phyloP scores from a whole-genome alignment of 30 jellyfish, hydroid and myxozoan genomes.

The Sanderia malayensis region DNA sequence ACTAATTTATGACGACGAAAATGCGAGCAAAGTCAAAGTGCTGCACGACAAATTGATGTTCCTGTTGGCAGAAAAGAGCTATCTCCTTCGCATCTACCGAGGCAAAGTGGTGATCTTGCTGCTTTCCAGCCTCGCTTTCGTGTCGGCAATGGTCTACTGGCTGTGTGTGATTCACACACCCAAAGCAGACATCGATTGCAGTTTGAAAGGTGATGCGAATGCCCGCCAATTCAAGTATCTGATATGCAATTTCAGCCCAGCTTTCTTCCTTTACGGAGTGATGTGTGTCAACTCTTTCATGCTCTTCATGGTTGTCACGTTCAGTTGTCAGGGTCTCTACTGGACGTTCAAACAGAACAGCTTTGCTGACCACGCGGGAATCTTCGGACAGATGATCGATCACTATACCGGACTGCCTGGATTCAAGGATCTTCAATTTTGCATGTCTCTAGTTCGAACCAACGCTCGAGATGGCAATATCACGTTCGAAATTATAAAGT shows the following conservation, averaged over 20 bases:
- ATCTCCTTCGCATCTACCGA: slow-evolving; percentile 54
- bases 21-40: slow-evolving; percentile 46
- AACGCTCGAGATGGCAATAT: slow-evolving; percentile 76
- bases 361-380: slow-evolving; percentile 55
- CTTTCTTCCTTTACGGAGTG: slow-evolving; percentile 54
- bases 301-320: slow-evolving; percentile 23
- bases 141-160: slow-evolving; percentile 54
- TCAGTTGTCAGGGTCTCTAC: slow-evolving; percentile 41
- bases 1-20: slow-evolving; percentile 49
- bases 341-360: slow-evolving; percentile 53
- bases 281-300: slow-evolving; percentile 52
- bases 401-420: slow-evolving; percentile 76
- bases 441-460: slow-evolving; percentile 60
- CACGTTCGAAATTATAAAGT: slow-evolving; percentile 53
- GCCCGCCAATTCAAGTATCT: slow-evolving; percentile 38
- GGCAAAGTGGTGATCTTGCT: slow-evolving; percentile 39
- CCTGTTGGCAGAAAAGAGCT: slow-evolving; percentile 53
- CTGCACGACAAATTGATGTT: slow-evolving; percentile 69
- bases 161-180: slow-evolving; percentile 27
- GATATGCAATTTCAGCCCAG: slow-evolving; percentile 69
- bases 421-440: slow-evolving; percentile 56
- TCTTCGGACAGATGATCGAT: slow-evolving; percentile 61
- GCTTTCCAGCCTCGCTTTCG: slow-evolving; percentile 17
- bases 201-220: slow-evolving; percentile 17
- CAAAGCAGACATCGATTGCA: slow-evolving; percentile 63